Base-by-base conservation (phyloP, 2,113 vertebrate species). In the Lepus americanus region DNA sequence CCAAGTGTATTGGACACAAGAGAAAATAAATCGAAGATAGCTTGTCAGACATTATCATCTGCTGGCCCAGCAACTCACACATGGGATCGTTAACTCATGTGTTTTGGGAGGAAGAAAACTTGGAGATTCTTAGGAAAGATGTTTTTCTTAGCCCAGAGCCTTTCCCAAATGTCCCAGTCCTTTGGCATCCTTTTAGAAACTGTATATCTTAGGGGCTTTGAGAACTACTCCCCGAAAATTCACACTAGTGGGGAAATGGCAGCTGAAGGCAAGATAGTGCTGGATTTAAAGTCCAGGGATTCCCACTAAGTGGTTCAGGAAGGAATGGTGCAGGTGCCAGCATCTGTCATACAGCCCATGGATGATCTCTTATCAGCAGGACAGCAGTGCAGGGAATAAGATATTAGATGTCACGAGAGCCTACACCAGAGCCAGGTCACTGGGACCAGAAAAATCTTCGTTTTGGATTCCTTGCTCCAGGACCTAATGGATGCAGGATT, bases 1-100 rank as follows among this genome's bases (percentile, higher is more conserved):
- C 95, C 94, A 94, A 97, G 89, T 23, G 19, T 94, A 96, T 44
- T 95, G 44, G 92, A 81, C 96, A 96, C 94, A 89, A 92, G 96
- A 97, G 95, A 97, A 98, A 98, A 98, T 98, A 95, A 95, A 97
- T 97, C 63, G 77, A 96, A 91, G 84, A 85, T 61, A 95, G 80
- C 96, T 89, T 96, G 4, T 66, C 94, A 98, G 95, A 96, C 88
- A 96, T 27, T 4, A 96, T 69, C 67, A 87, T 95, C 66, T 94
- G 69, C 92, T 98, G 96, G 94, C 93, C 29, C 61, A 77, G 51
- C 39, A 94, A 87, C 31, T 93, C 79, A 96, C 97, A 97, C 92
- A 73, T 29, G 93, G 97, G 96, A 97, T 97, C 73, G 70, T 95
- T 98, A 98, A 97, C 79, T 98, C 94, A 97, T 96, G 73, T 74